These are phyloP conservation scores for Pollachius pollachius DNA, from an alignment of 2,113 vertebrate genomes.

Conservation along the genomic window DNA sequence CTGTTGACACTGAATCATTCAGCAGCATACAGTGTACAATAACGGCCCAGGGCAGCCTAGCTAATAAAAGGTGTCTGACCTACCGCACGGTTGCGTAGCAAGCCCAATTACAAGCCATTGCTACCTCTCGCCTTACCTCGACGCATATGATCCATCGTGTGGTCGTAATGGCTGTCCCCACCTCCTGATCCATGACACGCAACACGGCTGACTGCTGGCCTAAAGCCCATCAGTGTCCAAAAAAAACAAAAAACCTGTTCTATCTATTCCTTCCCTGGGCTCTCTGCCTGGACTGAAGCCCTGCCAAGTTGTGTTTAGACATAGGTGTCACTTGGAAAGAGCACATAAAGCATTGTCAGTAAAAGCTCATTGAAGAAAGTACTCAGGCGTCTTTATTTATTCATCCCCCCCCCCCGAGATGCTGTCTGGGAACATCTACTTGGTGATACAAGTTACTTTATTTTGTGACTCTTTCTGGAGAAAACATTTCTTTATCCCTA, in stretches of 20 bases:
- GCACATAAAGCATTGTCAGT: no score
- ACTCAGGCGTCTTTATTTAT: no score
- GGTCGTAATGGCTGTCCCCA: background rate
- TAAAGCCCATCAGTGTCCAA: no score
- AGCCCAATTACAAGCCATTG: background rate
- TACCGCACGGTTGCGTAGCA: background rate
- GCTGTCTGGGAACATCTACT: background rate
- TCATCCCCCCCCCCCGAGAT: slow-evolving; percentile 13
- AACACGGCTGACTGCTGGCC: background rate
- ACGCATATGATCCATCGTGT: background rate
- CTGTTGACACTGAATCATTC: slow-evolving; percentile 1
- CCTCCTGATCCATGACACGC: background rate
- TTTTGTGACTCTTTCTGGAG: background rate
- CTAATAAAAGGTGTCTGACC: background rate
- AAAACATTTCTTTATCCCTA: slow-evolving; percentile 5
- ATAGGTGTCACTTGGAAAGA: no score
- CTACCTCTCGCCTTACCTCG: background rate
- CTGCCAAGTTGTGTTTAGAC: no score
- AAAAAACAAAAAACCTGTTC: no score
- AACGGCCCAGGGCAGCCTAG: background rate
- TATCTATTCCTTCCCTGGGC: no score
- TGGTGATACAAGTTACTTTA: no score
- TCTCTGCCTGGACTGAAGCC: no score
- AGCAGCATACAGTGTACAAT: background rate
- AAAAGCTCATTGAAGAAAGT: no score